Evolutionary conservation across 2,797 vertebrate genomes (phyloP).

Genomic region (Pipistrellus pipistrellus): DNA sequence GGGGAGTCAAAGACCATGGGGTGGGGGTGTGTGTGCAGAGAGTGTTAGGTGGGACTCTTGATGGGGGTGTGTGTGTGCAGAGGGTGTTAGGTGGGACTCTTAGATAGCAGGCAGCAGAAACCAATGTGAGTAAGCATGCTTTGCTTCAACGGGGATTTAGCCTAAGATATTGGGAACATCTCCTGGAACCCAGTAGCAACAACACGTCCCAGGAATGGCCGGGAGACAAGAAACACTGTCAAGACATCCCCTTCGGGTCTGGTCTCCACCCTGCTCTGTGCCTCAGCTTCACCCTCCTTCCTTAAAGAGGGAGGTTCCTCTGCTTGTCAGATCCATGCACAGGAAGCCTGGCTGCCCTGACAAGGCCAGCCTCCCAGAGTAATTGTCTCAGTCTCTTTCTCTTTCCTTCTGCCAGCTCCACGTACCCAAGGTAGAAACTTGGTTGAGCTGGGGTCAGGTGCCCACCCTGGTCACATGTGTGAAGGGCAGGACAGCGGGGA

Average conservation of each 20-base stretch:
- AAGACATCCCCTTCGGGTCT: not conserved
- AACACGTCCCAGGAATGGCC: not conserved
- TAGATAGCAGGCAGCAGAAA: not conserved
- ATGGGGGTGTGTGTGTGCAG: rapidly evolving
- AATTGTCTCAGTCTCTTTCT: not conserved
- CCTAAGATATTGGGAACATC: not conserved
- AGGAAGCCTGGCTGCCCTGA: not conserved
- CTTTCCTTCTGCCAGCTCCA: not conserved
- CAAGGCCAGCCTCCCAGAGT: not conserved
- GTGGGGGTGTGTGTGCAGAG: rapidly evolving
- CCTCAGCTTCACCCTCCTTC: not conserved
- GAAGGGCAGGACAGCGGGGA: not conserved
- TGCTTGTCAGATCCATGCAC: not conserved
- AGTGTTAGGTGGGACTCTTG: not conserved
- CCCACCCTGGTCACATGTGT: not conserved
- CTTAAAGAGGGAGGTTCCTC: not conserved
- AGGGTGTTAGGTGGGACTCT: not conserved
- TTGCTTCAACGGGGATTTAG: not conserved
- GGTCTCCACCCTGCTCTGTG: not conserved
- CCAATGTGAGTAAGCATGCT: not conserved
- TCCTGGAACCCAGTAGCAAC: not conserved
- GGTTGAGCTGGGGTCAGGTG: not conserved
- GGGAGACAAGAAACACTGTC: not conserved
- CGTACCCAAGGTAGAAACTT: not conserved
- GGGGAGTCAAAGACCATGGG: not conserved